Evolutionary conservation across 2,797 vertebrate genomes (phyloP).

Genomic region (Melanogrammus aeglefinus): DNA sequence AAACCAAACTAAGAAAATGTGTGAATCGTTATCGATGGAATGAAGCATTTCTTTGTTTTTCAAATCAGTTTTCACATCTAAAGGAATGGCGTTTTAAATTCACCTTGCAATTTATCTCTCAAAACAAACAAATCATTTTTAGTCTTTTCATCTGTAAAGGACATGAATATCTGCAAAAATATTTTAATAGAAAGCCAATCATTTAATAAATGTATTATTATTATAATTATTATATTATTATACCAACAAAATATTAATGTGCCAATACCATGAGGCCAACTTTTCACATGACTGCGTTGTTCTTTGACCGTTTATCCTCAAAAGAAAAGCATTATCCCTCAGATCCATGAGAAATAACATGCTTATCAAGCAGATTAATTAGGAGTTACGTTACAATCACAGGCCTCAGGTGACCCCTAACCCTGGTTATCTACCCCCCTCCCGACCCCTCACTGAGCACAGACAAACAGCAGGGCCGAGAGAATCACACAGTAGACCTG

Average conservation of each 20-base stretch:
- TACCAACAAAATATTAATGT: not conserved
- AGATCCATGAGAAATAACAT: constrained; percentile 62
- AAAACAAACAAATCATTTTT: not conserved
- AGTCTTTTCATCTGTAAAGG: not conserved
- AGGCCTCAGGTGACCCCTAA: constrained; percentile 49
- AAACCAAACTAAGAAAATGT: not conserved
- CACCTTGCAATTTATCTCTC: not conserved
- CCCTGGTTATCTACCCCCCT: constrained; percentile 49
- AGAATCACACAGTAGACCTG: constrained; percentile 44
- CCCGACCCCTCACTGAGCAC: constrained; percentile 34
- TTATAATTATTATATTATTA: not conserved
- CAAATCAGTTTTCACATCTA: not conserved
- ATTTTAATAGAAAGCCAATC: not conserved
- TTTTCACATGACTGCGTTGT: not conserved
- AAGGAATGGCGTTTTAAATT: not conserved
- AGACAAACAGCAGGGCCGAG: constrained; percentile 51
- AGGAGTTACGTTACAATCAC: constrained; percentile 61
- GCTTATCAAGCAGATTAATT: constrained; percentile 62
- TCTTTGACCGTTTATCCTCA: not conserved
- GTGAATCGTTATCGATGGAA: not conserved
- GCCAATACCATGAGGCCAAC: not conserved
- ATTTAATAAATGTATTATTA: too few species aligned
- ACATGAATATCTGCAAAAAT: not conserved
- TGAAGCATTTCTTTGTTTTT: not conserved
- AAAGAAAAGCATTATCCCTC: constrained; percentile 15